These are phyloP conservation scores for Polyodon spathula DNA, from an alignment of 2,113 vertebrate genomes.

Conservation along the genomic window DNA sequence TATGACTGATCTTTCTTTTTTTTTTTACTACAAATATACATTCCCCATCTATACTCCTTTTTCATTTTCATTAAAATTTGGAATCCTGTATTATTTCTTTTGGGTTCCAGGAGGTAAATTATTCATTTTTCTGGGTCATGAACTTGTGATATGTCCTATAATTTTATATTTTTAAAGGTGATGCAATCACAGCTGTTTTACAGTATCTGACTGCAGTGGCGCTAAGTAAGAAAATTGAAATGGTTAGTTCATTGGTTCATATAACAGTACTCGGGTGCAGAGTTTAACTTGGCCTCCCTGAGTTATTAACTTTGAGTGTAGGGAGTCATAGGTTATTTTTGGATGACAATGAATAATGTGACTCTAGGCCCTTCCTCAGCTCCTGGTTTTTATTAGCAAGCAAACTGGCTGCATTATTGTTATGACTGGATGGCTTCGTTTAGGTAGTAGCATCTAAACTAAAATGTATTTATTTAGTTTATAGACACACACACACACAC, in stretches of 20 bases:
- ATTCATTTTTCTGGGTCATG: too few species aligned
- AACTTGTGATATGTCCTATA: too few species aligned
- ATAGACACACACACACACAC: too few species aligned
- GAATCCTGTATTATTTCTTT: too few species aligned
- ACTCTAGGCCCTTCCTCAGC: not conserved
- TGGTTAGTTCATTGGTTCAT: not conserved
- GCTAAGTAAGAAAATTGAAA: not conserved
- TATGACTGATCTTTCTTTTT: too few species aligned
- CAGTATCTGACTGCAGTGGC: not conserved
- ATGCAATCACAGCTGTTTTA: not conserved
- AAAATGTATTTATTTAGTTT: too few species aligned
- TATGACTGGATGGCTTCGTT: not conserved
- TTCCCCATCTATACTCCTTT: too few species aligned
- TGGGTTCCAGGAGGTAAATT: too few species aligned
- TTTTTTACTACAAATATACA: too few species aligned
- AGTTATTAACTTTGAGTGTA: not conserved
- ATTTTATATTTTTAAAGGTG: too few species aligned
- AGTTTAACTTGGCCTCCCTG: not conserved
- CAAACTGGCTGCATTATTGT: not conserved
- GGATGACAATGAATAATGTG: conserved; percentile 1
- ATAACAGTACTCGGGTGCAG: not conserved
- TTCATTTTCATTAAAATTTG: too few species aligned
- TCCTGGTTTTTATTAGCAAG: not conserved
- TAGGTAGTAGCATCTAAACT: not conserved
- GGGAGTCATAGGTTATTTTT: conserved; percentile 4